These are phyloP conservation scores for Atta colombica DNA, from an alignment of 1,140 invertebrate genomes.

Conservation along the genomic window DNA sequence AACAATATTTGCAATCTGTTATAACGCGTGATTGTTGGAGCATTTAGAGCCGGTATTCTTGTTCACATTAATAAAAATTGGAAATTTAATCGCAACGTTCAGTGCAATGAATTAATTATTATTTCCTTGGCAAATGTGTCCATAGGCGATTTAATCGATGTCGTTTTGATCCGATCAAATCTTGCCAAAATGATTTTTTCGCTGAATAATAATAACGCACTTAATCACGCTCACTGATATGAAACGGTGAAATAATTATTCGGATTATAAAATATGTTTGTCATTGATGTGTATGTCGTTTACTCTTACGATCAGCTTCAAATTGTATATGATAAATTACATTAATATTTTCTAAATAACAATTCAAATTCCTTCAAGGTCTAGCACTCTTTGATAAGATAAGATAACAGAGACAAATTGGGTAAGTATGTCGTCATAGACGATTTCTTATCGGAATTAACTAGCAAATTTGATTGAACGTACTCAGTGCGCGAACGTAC, in stretches of 20 bases:
- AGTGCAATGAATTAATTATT: slow-evolving; percentile 2
- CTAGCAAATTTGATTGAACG: not conserved
- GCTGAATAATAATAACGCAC: not conserved
- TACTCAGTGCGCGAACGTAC: too few relatives aligned
- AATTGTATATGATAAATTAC: slow-evolving; percentile 26
- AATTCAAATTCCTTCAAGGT: slow-evolving; percentile 13
- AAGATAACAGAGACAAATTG: slow-evolving; percentile 21
- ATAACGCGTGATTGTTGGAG: not conserved
- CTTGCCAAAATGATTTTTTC: slow-evolving; percentile 1
- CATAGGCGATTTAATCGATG: not conserved
- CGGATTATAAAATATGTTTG: not conserved
- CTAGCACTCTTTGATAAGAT: slow-evolving; percentile 33
- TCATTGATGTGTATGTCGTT: not conserved
- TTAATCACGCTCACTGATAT: not conserved
- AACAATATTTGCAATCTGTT: slow-evolving; percentile 31
- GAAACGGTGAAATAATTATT: slow-evolving; percentile 31
- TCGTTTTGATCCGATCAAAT: not conserved
- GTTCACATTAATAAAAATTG: not conserved
- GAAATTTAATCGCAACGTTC: not conserved
- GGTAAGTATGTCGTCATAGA: not conserved
- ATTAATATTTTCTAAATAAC: slow-evolving; percentile 13
- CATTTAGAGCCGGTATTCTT: not conserved
- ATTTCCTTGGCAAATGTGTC: not conserved
- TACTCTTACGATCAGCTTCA: not conserved
- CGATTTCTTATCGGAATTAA: not conserved